Evolutionary conservation across 2,888 invertebrate genomes (phyloP), one percentile per base, ranked within the genome.

Genomic region (Mongoloraphidia duomilia): DNA sequence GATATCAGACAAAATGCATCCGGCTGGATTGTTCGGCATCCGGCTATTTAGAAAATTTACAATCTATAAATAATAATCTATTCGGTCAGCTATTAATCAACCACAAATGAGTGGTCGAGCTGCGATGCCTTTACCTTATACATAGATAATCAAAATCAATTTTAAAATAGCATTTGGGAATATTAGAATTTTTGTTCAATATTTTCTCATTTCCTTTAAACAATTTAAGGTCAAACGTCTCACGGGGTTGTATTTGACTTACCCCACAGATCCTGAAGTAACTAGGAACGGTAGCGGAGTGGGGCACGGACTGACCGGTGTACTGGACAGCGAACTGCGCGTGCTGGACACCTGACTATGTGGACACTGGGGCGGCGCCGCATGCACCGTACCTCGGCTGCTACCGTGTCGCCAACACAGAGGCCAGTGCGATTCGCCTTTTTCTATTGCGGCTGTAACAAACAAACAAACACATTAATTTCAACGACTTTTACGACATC

Each of bases 251-350:
- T 42, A 39, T 34, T 48, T 26, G 56, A 72, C 75, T 75, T 59
- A 82, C 82, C 79, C 79, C 58, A 80, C 76, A 49, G 82, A 81
- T 58, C 79, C 80, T 34, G 82, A 81, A 52, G 80, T 80, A 60
- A 82, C 82, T 53, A 83, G 71, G 67, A 83, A 83, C 48, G 83
- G 83, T 70, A 82, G 73, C 9, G 84, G 83, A n/a, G 82, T 81
- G 4, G 82, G 82, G 59, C 82, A 83, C n/a, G 82, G 79, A 51
- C 73, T 73, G 26, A 79, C 75, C 26, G 80, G 80, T 34, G 74
- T 77, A 41, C 80, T 77, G 47, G 81, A 80, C 38, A 82, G 75
- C 13, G 76, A 75, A 57, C 75, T 75, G 53, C 75, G 65, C 10
- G 81, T 80, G 53, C 81, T 80, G 48, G 82, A 80, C 58, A 82